Conservation (phyloP, 2,888 invertebrate species). For the Drosophila mettleri region DNA sequence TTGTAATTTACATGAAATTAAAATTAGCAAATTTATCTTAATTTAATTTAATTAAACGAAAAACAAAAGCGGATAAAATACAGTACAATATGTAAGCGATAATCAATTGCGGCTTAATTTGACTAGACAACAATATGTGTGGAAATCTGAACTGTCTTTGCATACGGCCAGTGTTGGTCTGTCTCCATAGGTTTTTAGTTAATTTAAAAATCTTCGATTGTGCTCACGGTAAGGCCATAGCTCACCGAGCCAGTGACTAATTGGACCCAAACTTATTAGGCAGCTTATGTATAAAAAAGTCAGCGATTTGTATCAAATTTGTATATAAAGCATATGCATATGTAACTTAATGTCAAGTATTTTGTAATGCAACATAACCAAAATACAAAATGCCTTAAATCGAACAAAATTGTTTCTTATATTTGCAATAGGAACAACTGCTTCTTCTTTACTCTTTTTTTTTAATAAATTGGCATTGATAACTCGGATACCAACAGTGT, state of each 20-base stretch:
- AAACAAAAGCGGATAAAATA: constrained; percentile 56
- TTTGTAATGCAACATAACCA: constrained; percentile 49
- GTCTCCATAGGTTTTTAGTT: constrained; percentile 9
- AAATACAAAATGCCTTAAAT: constrained; percentile 61
- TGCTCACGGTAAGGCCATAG: background rate
- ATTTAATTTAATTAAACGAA: constrained; percentile 85
- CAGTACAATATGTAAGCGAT: constrained; percentile 49
- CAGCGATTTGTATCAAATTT: constrained; percentile 53
- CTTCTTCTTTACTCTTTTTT: background rate
- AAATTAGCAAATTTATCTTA: constrained; percentile 66
- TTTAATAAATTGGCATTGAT: background rate
- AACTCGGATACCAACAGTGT: constrained; percentile 20
- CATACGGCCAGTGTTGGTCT: background rate
- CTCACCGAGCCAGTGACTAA: background rate
- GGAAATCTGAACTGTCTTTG: constrained; percentile 3
- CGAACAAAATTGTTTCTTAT: constrained; percentile 18
- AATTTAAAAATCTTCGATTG: constrained; percentile 7
- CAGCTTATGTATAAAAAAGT: constrained; percentile 35
- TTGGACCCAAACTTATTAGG: constrained; percentile 12
- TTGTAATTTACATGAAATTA: constrained; percentile 65
- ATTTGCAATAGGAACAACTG: constrained; percentile 7
- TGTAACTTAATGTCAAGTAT: constrained; percentile 52
- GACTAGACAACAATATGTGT: constrained; percentile 33
- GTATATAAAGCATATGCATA: constrained; percentile 51
- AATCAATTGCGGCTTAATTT: constrained; percentile 31